Evolutionary conservation across 2,113 vertebrate species (phyloP), one percentile per base, ranked within the genome.

Genomic region (Hemichromis elongatus): DNA sequence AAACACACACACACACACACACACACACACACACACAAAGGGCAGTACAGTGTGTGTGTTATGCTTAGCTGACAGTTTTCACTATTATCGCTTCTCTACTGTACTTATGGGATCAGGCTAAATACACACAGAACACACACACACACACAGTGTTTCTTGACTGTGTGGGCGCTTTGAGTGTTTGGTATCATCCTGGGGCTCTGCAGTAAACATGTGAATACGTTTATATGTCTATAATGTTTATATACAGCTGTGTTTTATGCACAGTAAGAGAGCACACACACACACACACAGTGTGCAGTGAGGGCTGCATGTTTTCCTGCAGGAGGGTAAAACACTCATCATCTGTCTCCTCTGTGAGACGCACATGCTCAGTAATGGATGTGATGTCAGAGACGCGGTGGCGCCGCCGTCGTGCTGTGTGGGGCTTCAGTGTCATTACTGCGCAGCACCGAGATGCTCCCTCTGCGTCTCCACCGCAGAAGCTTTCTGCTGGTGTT

Each of bases 61-160:
- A 59, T 89, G 90, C 87, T 88, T 88, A 88, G 81, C 75, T 68
- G 75, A 68, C 90, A 85, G 14, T 83, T 83, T 89, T 81, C 24
- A 18, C 57, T 87, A 90, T 85, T 26, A 83, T 89, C 54, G 85
- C 53, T 30, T 66, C n/a, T 82, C 30, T 83, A 81, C 53, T 77
- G 84, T 63, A 73, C 90, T 79, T 53, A 57, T 47, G 82, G 78
- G 90, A 81, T 53, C 2, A 2, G 18, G 59, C 26, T 85, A 14
- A 75, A 79, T 73, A 86, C 37, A 42, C 52, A 89, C 55, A 79
- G n/a, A n/a, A n/a, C 70, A 70, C 55, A 81, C 35, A 26, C 73
- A 68, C 75, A 80, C 55, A 73, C 28, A 81, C 28, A 78, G 4
- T n/a, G 14, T 59, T 78, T 83, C 68, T 68, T 57, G 47, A 52